Conservation (phyloP, 2,113 vertebrate species). For the Dryoscopus gambensis region DNA sequence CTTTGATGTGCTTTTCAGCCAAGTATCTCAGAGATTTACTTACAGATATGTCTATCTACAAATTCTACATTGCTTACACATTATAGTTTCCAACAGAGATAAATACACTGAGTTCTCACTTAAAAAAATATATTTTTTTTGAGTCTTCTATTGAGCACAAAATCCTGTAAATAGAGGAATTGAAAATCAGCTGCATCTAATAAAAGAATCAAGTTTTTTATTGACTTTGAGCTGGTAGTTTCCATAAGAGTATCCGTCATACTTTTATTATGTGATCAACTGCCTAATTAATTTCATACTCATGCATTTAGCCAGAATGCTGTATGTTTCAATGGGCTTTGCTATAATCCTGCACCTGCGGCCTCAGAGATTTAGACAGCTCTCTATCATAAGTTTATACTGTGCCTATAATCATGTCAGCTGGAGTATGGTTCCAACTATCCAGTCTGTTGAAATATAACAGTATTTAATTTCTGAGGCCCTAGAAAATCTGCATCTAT, state of each 20-base stretch:
- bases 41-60: slow-evolving; percentile 73
- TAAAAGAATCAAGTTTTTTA: slow-evolving; percentile 72
- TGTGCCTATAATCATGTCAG: slow-evolving; percentile 72
- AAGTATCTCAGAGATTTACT: slow-evolving; percentile 78
- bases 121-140: neutral
- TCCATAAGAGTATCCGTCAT: slow-evolving; percentile 75
- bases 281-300: slow-evolving; percentile 81
- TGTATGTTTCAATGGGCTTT: slow-evolving; percentile 74
- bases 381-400: slow-evolving; percentile 67
- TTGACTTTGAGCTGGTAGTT: slow-evolving; percentile 71
- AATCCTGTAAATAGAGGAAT: slow-evolving; percentile 67
- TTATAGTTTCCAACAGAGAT: slow-evolving; percentile 75
- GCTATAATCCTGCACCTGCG: slow-evolving; percentile 79
- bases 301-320: slow-evolving; percentile 71
- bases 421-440: slow-evolving; percentile 63
- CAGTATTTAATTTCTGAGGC: slow-evolving; percentile 72
- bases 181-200: slow-evolving; percentile 75
- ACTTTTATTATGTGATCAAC: slow-evolving; percentile 79
- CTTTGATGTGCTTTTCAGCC: slow-evolving; percentile 82
- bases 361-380: slow-evolving; percentile 74
- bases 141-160: slow-evolving; percentile 65
- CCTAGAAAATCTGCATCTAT: slow-evolving; percentile 76
- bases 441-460: slow-evolving; percentile 69
- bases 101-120: slow-evolving; percentile 72
- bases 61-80: slow-evolving; percentile 77